Base-by-base conservation (phyloP, 1,140 invertebrate species). In the Plutomurus gul region DNA sequence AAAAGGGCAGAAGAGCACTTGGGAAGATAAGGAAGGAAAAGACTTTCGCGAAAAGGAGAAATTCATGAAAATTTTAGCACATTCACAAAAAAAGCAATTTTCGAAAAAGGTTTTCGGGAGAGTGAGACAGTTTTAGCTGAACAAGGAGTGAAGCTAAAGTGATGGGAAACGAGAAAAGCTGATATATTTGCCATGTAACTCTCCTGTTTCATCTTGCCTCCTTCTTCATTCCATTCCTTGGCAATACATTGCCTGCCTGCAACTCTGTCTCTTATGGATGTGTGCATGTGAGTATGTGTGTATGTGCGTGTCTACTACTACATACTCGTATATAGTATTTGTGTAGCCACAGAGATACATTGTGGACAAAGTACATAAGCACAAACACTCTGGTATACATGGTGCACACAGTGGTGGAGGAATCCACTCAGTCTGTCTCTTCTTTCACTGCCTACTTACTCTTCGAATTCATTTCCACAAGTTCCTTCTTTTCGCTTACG, bases 41-140 rank as follows among this genome's bases (percentile, higher is more conserved):
- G 43, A 13, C 70, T 33, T 51, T 13, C 18, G 30, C 37, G 76
- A 40, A 47, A 49, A 71, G 75, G 49, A 43, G 40, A 81, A 77
- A 81, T 78, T 81, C 80, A 83, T 83, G 82, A 82, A 83, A 83
- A 83, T 83, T 82, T 83, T 80, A 83, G 74, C 80, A 56, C 78
- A 82, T 81, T 80, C 75, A 76, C 56, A 75, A 82, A 83, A 81
- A 80, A 83, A 83, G 80, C 80, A 83, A 83, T 83, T 83, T 83
- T 65, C 71, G 75, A 79, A 83, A 83, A 81, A 83, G 80, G 76
- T 80, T 83, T 81, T 80, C 84, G 85, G 84, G 82, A 49, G 65
- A 77, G 83, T 78, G 85, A 84, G 85, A 83, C 81, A 85, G 84
- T 84, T 85, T 85, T 85, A 85, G 84, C 84, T 85, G 85, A 84